Percentiles rank a stretch among this genome's conserved stretches.
Conservation (phyloP, 2,888 invertebrate genomes). For the Meloe dianella region DNA sequence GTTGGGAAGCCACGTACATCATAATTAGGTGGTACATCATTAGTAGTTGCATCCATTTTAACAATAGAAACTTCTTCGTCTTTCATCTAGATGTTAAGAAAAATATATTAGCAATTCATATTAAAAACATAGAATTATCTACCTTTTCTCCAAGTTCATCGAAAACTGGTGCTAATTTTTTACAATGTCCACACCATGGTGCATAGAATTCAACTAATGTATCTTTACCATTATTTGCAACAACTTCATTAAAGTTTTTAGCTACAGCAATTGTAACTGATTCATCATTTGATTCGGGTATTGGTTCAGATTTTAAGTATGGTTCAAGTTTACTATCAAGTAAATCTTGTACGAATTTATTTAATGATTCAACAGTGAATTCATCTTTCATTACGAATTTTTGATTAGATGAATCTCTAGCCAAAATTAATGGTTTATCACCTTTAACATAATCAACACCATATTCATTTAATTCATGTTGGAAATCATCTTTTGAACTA, state of each 20-base stretch:
- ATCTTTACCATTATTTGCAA: slow-evolving; percentile 89
- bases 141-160: slow-evolving; percentile 94
- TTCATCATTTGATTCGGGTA: slow-evolving; percentile 85
- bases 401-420: slow-evolving; percentile 80
- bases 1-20: slow-evolving; percentile 98
- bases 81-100: too few relatives aligned
- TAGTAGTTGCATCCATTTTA: slow-evolving; percentile 98
- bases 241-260: slow-evolving; percentile 95
- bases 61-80: slow-evolving; percentile 87
- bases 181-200: slow-evolving; percentile 99
- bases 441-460: slow-evolving; percentile 86
- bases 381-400: slow-evolving; percentile 90
- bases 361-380: slow-evolving; percentile 83
- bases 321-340: slow-evolving; percentile 84
- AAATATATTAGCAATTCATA: too few relatives aligned
- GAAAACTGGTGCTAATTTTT: slow-evolving; percentile 90
- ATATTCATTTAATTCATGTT: slow-evolving; percentile 91
- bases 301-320: slow-evolving; percentile 92
- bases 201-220: slow-evolving; percentile 98
- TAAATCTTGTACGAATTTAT: slow-evolving; percentile 83
- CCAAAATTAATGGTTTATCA: slow-evolving; percentile 90
- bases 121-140: too few relatives aligned
- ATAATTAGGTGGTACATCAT: slow-evolving; percentile 91
- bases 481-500: slow-evolving; percentile 92
- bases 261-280: slow-evolving; percentile 91